Evolutionary conservation across 2,113 vertebrate species (phyloP).

Genomic region (Asarcornis scutulata): DNA sequence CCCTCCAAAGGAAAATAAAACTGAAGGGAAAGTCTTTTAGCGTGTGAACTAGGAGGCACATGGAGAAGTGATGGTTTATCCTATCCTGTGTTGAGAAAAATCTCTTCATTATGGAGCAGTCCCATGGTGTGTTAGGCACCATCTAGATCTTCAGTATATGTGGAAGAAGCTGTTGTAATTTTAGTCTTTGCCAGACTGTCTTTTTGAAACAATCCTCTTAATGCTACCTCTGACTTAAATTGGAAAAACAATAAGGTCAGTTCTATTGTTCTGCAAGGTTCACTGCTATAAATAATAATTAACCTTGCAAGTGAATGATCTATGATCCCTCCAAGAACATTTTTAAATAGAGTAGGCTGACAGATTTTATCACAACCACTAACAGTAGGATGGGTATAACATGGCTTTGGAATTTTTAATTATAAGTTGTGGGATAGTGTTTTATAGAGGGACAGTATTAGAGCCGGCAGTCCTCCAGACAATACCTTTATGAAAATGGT

Average conservation of each 20-base stretch:
- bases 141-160: not conserved
- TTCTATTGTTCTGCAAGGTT: not conserved
- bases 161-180: not conserved
- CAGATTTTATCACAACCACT: not conserved
- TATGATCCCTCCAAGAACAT: not conserved
- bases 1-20: not conserved
- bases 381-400: not conserved
- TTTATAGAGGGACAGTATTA: not conserved
- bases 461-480: not conserved
- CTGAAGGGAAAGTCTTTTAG: not conserved
- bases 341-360: conserved; percentile 10
- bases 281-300: not conserved
- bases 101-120: not conserved
- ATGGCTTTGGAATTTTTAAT: conserved; percentile 20
- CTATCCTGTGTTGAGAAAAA: not conserved
- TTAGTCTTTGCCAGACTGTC: not conserved
- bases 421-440: not conserved
- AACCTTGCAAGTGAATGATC: not conserved
- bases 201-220: not conserved
- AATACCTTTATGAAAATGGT: not conserved
- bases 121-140: not conserved
- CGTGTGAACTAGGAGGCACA: not conserved
- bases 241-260: not conserved
- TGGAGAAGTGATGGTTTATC: not conserved
- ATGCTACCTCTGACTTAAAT: not conserved